Conservation (phyloP, 2,888 invertebrate species). For the Pyrochroa serraticornis region DNA sequence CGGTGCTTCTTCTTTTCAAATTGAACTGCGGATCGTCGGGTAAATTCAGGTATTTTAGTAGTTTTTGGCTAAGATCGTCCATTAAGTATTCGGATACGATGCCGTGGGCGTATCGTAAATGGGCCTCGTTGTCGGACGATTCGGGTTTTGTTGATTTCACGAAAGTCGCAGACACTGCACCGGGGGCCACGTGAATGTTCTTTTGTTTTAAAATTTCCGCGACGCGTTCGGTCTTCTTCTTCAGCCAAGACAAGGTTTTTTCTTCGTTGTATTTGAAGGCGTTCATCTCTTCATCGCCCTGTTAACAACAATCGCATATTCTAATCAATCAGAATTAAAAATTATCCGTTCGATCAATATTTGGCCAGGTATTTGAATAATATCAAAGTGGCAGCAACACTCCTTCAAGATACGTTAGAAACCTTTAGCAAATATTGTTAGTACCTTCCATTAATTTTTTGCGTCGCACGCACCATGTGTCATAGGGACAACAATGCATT, state of each 20-base stretch:
- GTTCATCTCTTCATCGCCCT: slow-evolving; percentile 72
- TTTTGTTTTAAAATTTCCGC: slow-evolving; percentile 69
- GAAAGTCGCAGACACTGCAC: slow-evolving; percentile 79
- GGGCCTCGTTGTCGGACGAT: slow-evolving; percentile 64
- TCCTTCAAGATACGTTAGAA: no score
- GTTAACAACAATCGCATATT: slow-evolving; percentile 32
- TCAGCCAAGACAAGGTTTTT: slow-evolving; percentile 76
- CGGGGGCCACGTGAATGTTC: slow-evolving; percentile 75
- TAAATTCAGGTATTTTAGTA: slow-evolving; percentile 70
- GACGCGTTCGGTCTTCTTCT: slow-evolving; percentile 71
- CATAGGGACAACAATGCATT: no score
- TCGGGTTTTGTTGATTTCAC: slow-evolving; percentile 63
- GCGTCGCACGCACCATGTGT: no score
- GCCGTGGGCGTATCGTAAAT: slow-evolving; percentile 76
- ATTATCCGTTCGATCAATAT: no score
- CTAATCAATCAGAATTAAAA: no score
- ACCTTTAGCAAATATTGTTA: no score
- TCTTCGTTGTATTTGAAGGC: slow-evolving; percentile 86
- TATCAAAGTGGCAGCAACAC: no score
- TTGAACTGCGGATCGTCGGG: slow-evolving; percentile 66
- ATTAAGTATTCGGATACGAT: slow-evolving; percentile 80
- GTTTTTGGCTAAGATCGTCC: slow-evolving; percentile 68
- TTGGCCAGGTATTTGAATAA: no score
- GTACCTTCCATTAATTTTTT: no score
- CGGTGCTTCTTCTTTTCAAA: slow-evolving; percentile 61